Conservation (phyloP, 2,888 invertebrate species). For the Silvanus unidentatus region DNA sequence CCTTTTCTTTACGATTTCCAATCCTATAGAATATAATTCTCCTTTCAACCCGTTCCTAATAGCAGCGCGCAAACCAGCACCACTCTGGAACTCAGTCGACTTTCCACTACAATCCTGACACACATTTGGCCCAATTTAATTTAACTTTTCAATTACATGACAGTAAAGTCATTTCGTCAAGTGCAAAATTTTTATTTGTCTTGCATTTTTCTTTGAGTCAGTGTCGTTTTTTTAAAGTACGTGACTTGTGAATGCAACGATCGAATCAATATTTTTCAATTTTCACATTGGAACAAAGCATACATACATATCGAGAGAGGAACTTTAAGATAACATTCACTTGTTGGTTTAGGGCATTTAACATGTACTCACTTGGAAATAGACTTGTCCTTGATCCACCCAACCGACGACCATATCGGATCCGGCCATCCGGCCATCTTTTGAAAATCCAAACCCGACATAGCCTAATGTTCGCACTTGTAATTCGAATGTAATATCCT, state of each 20-base stretch:
- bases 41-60: conserved; percentile 1
- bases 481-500: conserved; percentile 76
- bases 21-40: conserved; percentile 4
- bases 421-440: conserved; percentile 70
- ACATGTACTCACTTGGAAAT: conserved; percentile 64
- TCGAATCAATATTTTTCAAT: no score
- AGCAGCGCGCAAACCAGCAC: no score
- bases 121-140: conserved; percentile 22
- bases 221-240: no score
- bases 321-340: no score
- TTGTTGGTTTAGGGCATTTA: no score
- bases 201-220: no score
- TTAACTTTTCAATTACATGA: conserved; percentile 17
- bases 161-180: neutral
- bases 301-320: no score
- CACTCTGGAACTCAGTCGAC: conserved; percentile 2
- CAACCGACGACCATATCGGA: conserved; percentile 86
- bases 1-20: conserved; percentile 15
- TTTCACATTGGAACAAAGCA: no score
- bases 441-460: conserved; percentile 81
- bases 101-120: conserved; percentile 6
- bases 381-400: conserved; percentile 76
- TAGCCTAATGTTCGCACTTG: conserved; percentile 81
- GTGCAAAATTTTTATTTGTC: neutral
- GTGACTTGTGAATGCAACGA: no score